Evolutionary conservation across 2,797 vertebrate genomes (phyloP), one percentile per base, ranked within the genome.

Genomic region (Potorous gilbertii): DNA sequence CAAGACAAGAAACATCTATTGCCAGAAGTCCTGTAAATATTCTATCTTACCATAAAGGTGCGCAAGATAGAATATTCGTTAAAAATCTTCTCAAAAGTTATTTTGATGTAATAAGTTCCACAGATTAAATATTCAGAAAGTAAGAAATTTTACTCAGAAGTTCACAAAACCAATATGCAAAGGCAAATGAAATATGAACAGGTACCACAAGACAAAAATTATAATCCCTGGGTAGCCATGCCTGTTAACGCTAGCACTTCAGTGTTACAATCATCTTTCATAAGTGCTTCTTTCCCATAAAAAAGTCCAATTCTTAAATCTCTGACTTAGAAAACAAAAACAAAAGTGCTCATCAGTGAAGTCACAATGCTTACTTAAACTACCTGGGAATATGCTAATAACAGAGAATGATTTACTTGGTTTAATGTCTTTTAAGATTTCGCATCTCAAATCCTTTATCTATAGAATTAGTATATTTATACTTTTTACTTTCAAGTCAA

Each of bases 321-420:
- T 96, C 31, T 96, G 89, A 95, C 50, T 56, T 97, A 90, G 97
- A 96, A 74, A 97, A 95, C 93, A 95, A 93, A 97, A 96, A 95
- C 90, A 96, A 96, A n/a, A 95, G 40, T 87, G 40, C 40, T 27
- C 3, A 24, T 27, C 74, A 46, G 40, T 27, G 40, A 87, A 56
- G 56, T 56, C 40, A 50, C 10, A 27, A 3, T 46, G 40, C 74
- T 87, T 21, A n/a, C 21, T 87, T 87, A 87, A 87, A 87, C 40
- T 87, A 50, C 74, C 21, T 87, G 74, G 74, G 24, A 87, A 87
- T 46, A n/a, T 50, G 74, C 6, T 46, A 18, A 74, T 74, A 4
- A 46, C 21, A 87, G 40, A 87, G 40, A 87, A 87, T 87, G 40
- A 87, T 24, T 87, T 87, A 46, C 40, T 21, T 27, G 8, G 66